These are phyloP conservation scores for Scaptomyza reducta DNA, from an alignment of 2,888 invertebrate species.

Conservation along the genomic window DNA sequence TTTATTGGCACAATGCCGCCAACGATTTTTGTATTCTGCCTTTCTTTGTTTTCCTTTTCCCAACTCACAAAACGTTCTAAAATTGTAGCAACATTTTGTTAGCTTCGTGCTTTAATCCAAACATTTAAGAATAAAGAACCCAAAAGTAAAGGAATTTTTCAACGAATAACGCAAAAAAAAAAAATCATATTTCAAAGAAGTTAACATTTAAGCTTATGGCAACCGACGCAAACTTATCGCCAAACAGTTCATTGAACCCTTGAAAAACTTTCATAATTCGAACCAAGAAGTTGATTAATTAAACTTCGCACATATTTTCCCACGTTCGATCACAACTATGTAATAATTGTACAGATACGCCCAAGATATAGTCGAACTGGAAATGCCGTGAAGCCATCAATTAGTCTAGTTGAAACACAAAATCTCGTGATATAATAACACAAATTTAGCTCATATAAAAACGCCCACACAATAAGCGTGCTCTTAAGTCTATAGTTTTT, in stretches of 20 bases:
- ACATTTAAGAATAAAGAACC: too few species aligned
- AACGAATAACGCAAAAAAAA: too few species aligned
- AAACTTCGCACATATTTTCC: constrained; percentile 24
- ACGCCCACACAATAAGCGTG: constrained; percentile 43
- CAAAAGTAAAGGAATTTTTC: too few species aligned
- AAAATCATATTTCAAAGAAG: too few species aligned
- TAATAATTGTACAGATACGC: constrained; percentile 55
- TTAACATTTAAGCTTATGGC: background rate
- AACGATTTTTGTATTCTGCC: background rate
- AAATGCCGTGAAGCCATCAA: constrained; percentile 34
- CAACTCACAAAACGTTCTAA: background rate
- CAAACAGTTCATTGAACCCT: constrained; percentile 42
- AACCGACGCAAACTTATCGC: constrained; percentile 19
- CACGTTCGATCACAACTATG: constrained; percentile 29
- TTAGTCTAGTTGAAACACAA: constrained; percentile 40
- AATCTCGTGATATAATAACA: constrained; percentile 55
- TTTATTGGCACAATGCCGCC: constrained; percentile 48
- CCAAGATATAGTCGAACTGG: constrained; percentile 31
- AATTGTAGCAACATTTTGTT: too few species aligned
- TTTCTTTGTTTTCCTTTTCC: constrained; percentile 2
- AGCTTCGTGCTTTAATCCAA: too few species aligned
- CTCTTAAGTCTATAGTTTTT: constrained; percentile 36
- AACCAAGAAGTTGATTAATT: constrained; percentile 3
- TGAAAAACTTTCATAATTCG: constrained; percentile 27
- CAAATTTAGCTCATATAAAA: constrained; percentile 53